A percentile compares a stretch with the other conserved stretches of the same genome.
Conservation (phyloP, 2,113 vertebrate species). For the Paralichthys olivaceus region DNA sequence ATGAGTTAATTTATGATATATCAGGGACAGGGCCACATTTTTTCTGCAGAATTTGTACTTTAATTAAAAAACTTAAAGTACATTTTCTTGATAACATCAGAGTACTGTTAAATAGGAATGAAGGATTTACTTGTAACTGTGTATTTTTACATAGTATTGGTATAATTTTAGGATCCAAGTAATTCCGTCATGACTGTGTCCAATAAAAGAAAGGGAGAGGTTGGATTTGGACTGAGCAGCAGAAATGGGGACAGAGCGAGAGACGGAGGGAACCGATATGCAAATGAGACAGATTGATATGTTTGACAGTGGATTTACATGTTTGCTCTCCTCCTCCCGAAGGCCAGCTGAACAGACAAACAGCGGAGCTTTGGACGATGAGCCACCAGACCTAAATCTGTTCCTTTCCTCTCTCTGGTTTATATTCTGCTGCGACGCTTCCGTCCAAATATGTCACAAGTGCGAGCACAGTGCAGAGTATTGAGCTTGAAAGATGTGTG, state of each 20-base stretch:
- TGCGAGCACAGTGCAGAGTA: background rate
- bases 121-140: too few relatives aligned
- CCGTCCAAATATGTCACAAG: too few relatives aligned
- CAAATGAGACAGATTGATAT: conserved; percentile 43
- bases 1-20: too few relatives aligned
- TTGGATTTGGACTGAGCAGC: background rate
- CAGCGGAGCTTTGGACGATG: conserved; percentile 25
- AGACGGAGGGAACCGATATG: conserved; percentile 29
- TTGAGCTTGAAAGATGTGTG: background rate
- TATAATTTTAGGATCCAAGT: too few relatives aligned
- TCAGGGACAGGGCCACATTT: background rate
- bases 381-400: conserved; percentile 12
- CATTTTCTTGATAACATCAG: too few relatives aligned
- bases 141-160: too few relatives aligned
- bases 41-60: background rate
- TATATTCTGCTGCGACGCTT: background rate
- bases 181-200: too few relatives aligned
- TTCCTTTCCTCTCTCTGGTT: background rate
- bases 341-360: conserved; percentile 54
- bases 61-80: background rate
- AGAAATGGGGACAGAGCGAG: background rate
- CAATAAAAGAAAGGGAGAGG: too few relatives aligned
- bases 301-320: conserved; percentile 48
- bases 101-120: too few relatives aligned
- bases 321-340: conserved; percentile 32